Conservation (phyloP, 1,140 invertebrate genomes). For the Drosophila bocqueti region DNA sequence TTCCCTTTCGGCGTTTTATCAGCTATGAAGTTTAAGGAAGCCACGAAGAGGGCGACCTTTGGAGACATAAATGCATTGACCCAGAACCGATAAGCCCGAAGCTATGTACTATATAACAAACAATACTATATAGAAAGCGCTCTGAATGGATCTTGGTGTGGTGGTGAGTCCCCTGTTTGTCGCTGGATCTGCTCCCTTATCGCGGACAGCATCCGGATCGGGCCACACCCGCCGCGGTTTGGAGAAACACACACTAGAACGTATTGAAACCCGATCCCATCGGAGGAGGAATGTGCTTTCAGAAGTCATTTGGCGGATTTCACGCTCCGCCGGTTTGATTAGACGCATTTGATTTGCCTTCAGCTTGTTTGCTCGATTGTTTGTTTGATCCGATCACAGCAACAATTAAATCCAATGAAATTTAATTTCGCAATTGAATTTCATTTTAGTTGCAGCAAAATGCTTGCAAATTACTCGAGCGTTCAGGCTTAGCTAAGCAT, state of each 20-base stretch:
- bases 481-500: constrained; percentile 51
- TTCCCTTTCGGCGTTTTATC: constrained; percentile 34
- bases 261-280: constrained; percentile 30
- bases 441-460: constrained; percentile 56
- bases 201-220: constrained; percentile 41
- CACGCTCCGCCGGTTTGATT: constrained; percentile 52
- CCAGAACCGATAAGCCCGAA: constrained; percentile 24
- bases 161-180: background rate
- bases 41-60: background rate
- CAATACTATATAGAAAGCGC: background rate
- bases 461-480: constrained; percentile 66
- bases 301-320: constrained; percentile 61
- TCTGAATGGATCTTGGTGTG: constrained; percentile 1
- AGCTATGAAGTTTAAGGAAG: constrained; percentile 19
- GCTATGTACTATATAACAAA: background rate
- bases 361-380: constrained; percentile 26
- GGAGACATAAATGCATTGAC: background rate
- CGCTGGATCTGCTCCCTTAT: constrained; percentile 15
- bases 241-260: constrained; percentile 4
- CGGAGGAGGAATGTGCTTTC: constrained; percentile 32
- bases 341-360: constrained; percentile 40
- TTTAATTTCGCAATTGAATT: constrained; percentile 58
- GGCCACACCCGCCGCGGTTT: constrained; percentile 41
- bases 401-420: constrained; percentile 64
- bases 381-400: constrained; percentile 60